Conservation (phyloP, 2,113 vertebrate species). For the Capricornis sumatraensis region DNA sequence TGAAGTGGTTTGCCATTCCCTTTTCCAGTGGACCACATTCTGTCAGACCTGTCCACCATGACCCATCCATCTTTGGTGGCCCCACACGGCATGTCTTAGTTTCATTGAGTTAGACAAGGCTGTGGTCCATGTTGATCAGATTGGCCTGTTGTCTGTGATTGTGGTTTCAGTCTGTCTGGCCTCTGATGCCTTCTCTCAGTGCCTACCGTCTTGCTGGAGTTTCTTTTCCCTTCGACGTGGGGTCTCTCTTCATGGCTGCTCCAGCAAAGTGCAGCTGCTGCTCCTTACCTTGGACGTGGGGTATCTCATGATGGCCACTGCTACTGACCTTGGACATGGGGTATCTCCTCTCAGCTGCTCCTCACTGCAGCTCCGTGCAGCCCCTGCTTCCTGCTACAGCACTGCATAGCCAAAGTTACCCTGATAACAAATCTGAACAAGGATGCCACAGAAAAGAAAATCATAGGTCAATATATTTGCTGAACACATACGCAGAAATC, state of each 20-base stretch:
- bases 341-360: neutral
- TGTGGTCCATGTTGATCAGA: neutral
- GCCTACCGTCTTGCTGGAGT: neutral
- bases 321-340: neutral
- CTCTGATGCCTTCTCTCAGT: neutral
- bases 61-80: neutral
- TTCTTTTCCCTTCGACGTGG: neutral
- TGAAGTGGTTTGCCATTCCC: no score
- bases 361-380: accelerated
- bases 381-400: neutral
- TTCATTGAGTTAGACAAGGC: neutral
- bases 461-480: neutral
- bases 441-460: neutral
- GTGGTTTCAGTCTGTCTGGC: neutral
- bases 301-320: neutral
- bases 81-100: neutral
- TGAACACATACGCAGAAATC: neutral
- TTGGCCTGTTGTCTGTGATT: neutral
- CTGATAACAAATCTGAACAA: neutral
- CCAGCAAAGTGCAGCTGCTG: no score
- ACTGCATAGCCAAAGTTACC: neutral
- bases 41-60: no score
- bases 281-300: neutral
- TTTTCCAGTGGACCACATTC: no score
- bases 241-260: no score